Base-by-base conservation (phyloP, 2,797 vertebrate species). In the Vireo griseus region DNA sequence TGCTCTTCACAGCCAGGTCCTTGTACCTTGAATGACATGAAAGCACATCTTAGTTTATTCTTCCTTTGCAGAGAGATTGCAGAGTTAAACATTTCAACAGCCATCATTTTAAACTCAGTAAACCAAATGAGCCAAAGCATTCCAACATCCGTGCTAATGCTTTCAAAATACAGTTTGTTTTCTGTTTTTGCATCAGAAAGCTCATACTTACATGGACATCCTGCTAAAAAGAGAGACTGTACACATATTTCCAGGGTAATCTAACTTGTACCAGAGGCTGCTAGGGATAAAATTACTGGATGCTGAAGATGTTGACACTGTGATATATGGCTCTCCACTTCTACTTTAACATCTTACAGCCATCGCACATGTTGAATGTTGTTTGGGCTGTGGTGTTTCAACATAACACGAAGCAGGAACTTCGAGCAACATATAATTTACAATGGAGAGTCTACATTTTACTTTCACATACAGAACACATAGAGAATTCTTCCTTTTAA, bases 361-460 rank as follows among this genome's bases (percentile, higher is more conserved):
- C 82, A 76, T 47, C 2, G 0, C 51, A 62, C 44, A 50, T 31
- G 44, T 81, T 93, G 54, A 81, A 54, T 66, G 62, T 73, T 86
- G 66, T 91, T 92, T 52, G 45, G 71, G 73, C 84, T 93, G 77
- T 52, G 44, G 57, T 66, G 66, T 76, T 81, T 96, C 95, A 88
- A 47, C 71, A 95, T 96, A 97, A 97, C 92, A 88, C 13, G 80
- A 96, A 97, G 87, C 95, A 97, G 87, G 62, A 95, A 44, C 18
- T 39, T 55, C 12, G 35, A 68, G 82, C 76, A 92, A 92, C 35
- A 73, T 57, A 61, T 88, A 83, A 94, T 91, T 97, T 94, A 95
- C 51, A 91, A 40, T 63, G n/a, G 29, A 74, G 28, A 78, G 63
- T 48, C 86, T 78, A 82, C 16, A 33, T 81, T 87, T 93, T 61